These are phyloP conservation scores for Cryptus viduatorius DNA, from an alignment of 2,888 invertebrate genomes.

Conservation along the genomic window DNA sequence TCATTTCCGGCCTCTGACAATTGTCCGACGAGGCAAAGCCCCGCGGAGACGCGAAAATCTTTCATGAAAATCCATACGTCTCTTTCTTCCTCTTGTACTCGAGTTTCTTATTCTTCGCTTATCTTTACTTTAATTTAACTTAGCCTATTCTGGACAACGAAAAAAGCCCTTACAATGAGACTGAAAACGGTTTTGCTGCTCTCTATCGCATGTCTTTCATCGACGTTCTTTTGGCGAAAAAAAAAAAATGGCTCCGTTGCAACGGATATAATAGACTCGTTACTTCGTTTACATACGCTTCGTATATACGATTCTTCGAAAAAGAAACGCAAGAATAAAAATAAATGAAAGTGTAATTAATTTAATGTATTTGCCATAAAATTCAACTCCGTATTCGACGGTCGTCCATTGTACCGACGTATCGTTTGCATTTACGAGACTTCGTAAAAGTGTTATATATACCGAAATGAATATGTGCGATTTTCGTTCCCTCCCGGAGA, in stretches of 20 bases:
- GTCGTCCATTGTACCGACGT: too few species aligned
- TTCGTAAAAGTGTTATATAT: neutral
- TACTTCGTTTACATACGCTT: neutral
- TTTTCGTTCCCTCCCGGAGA: neutral
- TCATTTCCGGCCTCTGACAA: neutral
- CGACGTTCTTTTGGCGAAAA: too few species aligned
- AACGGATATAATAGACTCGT: neutral
- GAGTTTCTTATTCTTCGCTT: neutral
- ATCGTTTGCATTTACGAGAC: neutral
- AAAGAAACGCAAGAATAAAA: neutral
- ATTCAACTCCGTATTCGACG: neutral
- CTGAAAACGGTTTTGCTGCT: too few species aligned
- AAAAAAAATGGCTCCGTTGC: too few species aligned
- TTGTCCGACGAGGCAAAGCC: neutral
- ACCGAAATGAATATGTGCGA: neutral
- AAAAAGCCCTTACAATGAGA: too few species aligned
- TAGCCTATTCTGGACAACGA: too few species aligned
- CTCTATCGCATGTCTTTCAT: too few species aligned
- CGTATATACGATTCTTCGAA: neutral
- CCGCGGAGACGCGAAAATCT: neutral
- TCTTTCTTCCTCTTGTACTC: neutral
- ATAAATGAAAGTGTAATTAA: neutral
- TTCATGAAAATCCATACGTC: neutral
- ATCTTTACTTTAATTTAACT: neutral
- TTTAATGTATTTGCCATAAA: neutral